A percentile compares a stretch with the other conserved stretches of the same genome.
These are phyloP conservation scores for Stomorhina lunata DNA, from an alignment of 2,888 invertebrate genomes.

Conservation along the genomic window DNA sequence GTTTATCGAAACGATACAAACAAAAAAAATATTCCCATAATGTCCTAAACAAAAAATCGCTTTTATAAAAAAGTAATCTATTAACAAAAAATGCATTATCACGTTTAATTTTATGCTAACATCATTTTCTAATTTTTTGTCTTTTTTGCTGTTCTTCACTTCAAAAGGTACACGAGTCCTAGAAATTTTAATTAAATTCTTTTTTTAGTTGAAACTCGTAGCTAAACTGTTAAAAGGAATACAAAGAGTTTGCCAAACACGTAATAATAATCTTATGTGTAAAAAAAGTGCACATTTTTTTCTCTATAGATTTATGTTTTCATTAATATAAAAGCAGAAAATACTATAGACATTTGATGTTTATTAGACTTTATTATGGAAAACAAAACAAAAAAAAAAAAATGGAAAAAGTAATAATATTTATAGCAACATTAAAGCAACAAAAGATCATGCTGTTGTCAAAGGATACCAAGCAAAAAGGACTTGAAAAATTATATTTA, in stretches of 20 bases:
- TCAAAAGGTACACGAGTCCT: not conserved
- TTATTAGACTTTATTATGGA: constrained; percentile 3
- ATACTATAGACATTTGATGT: not conserved
- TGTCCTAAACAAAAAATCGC: not conserved
- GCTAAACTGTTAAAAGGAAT: not conserved
- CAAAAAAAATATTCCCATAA: not conserved
- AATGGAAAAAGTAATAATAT: not conserved
- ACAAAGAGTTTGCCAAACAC: not conserved
- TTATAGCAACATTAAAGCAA: no score
- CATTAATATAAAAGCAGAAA: constrained; percentile 31
- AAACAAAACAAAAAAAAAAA: not conserved
- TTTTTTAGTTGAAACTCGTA: not conserved
- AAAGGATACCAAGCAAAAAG: not conserved
- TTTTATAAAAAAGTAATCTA: not conserved
- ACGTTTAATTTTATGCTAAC: not conserved
- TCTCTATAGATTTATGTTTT: not conserved
- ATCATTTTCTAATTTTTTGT: no score
- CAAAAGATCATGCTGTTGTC: not conserved
- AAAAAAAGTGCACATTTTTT: not conserved
- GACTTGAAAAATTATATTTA: no score
- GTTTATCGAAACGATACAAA: no score
- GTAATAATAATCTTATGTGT: not conserved
- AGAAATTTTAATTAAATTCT: constrained; percentile 45
- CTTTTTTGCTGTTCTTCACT: no score
- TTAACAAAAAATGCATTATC: constrained; percentile 1